phyloP scores from a whole-genome alignment of 2,888 invertebrate genomes.

The Yponomeuta malinellus region DNA sequence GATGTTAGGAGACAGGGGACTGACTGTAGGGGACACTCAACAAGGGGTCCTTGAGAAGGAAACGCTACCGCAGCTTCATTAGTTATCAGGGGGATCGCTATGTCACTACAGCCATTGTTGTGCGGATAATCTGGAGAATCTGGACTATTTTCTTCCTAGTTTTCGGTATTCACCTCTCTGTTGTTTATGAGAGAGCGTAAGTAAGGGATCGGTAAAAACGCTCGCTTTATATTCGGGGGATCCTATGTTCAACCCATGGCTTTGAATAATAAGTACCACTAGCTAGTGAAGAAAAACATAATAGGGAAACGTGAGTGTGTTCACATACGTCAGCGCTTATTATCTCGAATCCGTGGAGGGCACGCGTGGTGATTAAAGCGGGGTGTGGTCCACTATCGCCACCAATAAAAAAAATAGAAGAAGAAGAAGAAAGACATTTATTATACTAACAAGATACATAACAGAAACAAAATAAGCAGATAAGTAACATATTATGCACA shows the following conservation, averaged over 20 bases:
- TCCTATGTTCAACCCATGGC: background rate
- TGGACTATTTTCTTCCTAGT: background rate
- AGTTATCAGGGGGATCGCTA: background rate
- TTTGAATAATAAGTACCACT: no score
- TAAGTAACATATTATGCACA: no score
- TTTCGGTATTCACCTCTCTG: background rate
- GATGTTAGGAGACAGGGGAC: background rate
- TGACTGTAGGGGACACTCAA: background rate
- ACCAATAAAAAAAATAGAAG: no score
- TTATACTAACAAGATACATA: no score
- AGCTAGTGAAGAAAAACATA: background rate
- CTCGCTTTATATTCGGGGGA: background rate
- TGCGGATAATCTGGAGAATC: background rate
- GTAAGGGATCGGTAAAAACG: background rate
- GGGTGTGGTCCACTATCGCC: no score
- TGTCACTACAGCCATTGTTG: background rate
- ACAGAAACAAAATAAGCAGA: no score
- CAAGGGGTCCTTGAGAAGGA: background rate
- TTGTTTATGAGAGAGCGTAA: background rate
- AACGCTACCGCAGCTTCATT: background rate
- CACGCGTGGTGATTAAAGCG: no score
- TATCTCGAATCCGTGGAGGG: no score
- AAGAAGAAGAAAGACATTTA: no score
- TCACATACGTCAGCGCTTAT: no score
- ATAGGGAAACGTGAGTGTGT: background rate